A percentile compares a stretch with the other conserved stretches of the same genome.
phyloP scores from a whole-genome alignment of 2,888 invertebrate species.

The Microctonus hyperodae region DNA sequence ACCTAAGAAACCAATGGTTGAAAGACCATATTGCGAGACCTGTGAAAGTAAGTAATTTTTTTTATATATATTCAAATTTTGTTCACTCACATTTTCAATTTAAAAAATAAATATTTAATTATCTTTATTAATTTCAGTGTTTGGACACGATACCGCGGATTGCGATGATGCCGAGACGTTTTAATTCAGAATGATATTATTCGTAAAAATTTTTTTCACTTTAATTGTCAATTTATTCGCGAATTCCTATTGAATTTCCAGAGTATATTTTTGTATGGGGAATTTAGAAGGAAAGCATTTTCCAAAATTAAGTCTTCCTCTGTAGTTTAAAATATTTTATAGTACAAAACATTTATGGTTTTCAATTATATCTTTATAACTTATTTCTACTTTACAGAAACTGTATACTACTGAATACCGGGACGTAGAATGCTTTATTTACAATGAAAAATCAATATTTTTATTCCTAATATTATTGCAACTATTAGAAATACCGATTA shows the following conservation, averaged over 20 bases:
- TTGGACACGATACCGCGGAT: conserved; percentile 86
- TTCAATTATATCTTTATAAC: background rate
- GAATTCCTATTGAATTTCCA: conserved; percentile 44
- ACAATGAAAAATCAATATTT: background rate
- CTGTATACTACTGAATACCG: background rate
- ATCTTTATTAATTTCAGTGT: conserved; percentile 71
- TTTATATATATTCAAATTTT: too few relatives aligned
- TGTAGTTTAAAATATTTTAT: conserved; percentile 3
- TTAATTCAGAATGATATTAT: conserved; percentile 61
- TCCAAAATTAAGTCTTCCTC: conserved; percentile 35
- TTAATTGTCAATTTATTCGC: conserved; percentile 40
- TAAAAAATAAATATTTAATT: background rate
- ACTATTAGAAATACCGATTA: background rate
- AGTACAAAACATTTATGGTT: background rate
- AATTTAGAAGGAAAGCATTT: conserved; percentile 25
- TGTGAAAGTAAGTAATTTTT: conserved; percentile 91
- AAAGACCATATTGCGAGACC: conserved; percentile 86
- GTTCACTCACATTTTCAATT: conserved; percentile 16
- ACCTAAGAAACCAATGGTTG: conserved; percentile 57
- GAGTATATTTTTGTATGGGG: conserved; percentile 48
- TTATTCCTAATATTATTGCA: background rate
- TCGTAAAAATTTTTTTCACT: conserved; percentile 7
- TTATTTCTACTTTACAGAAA: background rate
- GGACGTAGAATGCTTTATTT: conserved; percentile 15
- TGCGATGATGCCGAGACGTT: conserved; percentile 88